Base-by-base conservation (phyloP, 2,888 invertebrate species). In the Cybosia mesomella region DNA sequence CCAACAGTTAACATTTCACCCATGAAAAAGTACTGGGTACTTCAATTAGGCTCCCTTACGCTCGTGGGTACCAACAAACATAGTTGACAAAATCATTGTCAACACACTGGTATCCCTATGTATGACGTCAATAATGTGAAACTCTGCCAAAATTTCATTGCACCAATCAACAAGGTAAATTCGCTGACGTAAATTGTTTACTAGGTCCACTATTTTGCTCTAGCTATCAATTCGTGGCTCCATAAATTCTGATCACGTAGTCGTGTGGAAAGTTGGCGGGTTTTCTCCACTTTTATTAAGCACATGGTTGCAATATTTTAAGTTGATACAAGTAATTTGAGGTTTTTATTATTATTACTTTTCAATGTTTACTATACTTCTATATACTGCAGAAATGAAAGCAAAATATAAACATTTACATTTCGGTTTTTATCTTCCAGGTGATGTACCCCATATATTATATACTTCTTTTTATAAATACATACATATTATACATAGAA, bases 241-340 rank as follows among this genome's bases (percentile, higher is more conserved):
- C n/a, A 64, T 72, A 76, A 66, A 81, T 80, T 82, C 81, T 80
- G 81, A 75, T 82, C 83, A 81, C 81, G 81, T 80, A 76, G 67
- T 66, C 64, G 65, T 63, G 71, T 74, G 67, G 71, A 76, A 80
- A 82, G 78, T 82, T 82, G 67, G 73, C 73, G 72, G 76, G 71
- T 82, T 78, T 66, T 65, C 64, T 68, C 54, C 74, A 80, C 79
- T 82, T 82, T 80, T 82, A 81, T 82, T 78, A 78, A 81, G 76
- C 74, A 82, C 79, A 76, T 78, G 78, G 73, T 82, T 81, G 83
- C 79, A 39, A 76, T 76, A 80, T 78, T 82, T 80, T 59, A 72
- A 76, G 67, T 74, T 77, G 76, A 69, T 66, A 74, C 74, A 80
- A 78, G 76, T 78, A 75, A 81, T 81, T 74, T 67, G 70, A 72